These are phyloP conservation scores for Semibalanus balanoides DNA, from an alignment of 1,140 invertebrate genomes.

Conservation along the genomic window DNA sequence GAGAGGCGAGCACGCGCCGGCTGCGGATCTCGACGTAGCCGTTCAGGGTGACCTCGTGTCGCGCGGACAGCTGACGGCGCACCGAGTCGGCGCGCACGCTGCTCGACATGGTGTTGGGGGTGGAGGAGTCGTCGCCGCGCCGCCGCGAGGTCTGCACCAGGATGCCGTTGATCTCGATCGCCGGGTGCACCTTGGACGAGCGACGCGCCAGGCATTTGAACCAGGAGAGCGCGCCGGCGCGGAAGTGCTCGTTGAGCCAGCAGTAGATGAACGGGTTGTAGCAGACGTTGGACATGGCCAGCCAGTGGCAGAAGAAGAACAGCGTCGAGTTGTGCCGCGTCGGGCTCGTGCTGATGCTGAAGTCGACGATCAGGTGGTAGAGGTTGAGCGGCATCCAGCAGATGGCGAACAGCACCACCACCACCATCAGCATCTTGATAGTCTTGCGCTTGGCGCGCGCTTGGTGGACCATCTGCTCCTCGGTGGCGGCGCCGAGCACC, in stretches of 20 bases:
- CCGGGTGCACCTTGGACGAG: slow-evolving; percentile 41
- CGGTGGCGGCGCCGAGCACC: slow-evolving; percentile 25
- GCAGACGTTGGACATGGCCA: slow-evolving; percentile 38
- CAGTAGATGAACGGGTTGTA: slow-evolving; percentile 42
- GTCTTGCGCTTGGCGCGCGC: slow-evolving; percentile 30
- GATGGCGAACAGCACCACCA: slow-evolving; percentile 37
- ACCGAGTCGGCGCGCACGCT: neutral
- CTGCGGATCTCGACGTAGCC: neutral
- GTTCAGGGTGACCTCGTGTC: neutral
- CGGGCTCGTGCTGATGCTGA: slow-evolving; percentile 21
- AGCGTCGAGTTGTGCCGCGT: slow-evolving; percentile 27
- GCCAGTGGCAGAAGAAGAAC: slow-evolving; percentile 31
- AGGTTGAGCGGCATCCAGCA: slow-evolving; percentile 38
- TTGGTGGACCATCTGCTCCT: slow-evolving; percentile 23
- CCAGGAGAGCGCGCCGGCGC: slow-evolving; percentile 26
- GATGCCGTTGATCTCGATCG: slow-evolving; percentile 49
- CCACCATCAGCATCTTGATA: slow-evolving; percentile 38
- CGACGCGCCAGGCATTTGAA: slow-evolving; percentile 17
- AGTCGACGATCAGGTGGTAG: slow-evolving; percentile 33
- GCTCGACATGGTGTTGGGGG: slow-evolving; percentile 2
- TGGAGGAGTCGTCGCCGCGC: neutral
- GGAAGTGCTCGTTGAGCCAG: slow-evolving; percentile 35
- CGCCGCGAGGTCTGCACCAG: slow-evolving; percentile 23
- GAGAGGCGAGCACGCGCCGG: neutral
- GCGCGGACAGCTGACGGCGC: neutral